A percentile compares a stretch with the other conserved stretches of the same genome.
These are phyloP conservation scores for Ophioninae sp. DNA, from an alignment of 2,888 invertebrate species.

Conservation along the genomic window DNA sequence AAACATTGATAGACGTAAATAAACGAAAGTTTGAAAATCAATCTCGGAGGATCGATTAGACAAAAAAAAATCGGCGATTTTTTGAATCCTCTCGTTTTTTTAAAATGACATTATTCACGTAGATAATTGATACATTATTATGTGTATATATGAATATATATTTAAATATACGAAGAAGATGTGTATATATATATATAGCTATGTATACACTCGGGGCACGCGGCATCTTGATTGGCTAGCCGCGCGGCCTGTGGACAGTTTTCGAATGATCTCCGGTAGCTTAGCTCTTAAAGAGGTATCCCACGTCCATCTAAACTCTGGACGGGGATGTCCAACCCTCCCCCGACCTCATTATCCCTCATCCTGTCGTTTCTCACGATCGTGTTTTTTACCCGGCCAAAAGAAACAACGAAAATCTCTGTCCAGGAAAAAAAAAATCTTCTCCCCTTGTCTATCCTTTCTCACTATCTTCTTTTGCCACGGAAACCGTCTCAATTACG, in stretches of 20 bases:
- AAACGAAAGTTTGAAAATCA: conserved; percentile 68
- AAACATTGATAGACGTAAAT: conserved; percentile 64
- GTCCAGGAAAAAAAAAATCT: conserved; percentile 29
- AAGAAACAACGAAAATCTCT: conserved; percentile 34
- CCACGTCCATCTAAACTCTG: conserved; percentile 72
- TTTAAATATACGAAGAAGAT: conserved; percentile 16
- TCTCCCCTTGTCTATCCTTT: neutral
- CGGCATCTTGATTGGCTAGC: conserved; percentile 81
- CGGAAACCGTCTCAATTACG: neutral
- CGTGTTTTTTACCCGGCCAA: conserved; percentile 4
- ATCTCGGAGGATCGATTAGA: conserved; percentile 36
- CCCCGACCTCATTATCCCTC: conserved; percentile 45
- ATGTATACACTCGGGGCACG: conserved; percentile 75
- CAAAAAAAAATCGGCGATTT: conserved; percentile 28
- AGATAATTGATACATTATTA: conserved; percentile 78
- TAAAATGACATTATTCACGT: conserved; percentile 77
- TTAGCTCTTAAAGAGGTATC: conserved; percentile 79
- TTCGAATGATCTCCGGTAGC: conserved; percentile 81
- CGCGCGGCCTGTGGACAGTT: conserved; percentile 81
- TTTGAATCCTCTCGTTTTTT: conserved; percentile 66
- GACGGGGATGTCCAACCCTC: conserved; percentile 59
- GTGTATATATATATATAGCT: conserved; percentile 4
- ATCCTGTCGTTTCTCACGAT: conserved; percentile 5
- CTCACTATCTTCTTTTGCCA: conserved; percentile 7
- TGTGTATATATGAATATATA: conserved; percentile 13